These are phyloP conservation scores for Rhingia rostrata DNA, from an alignment of 2,888 invertebrate genomes.

Conservation along the genomic window DNA sequence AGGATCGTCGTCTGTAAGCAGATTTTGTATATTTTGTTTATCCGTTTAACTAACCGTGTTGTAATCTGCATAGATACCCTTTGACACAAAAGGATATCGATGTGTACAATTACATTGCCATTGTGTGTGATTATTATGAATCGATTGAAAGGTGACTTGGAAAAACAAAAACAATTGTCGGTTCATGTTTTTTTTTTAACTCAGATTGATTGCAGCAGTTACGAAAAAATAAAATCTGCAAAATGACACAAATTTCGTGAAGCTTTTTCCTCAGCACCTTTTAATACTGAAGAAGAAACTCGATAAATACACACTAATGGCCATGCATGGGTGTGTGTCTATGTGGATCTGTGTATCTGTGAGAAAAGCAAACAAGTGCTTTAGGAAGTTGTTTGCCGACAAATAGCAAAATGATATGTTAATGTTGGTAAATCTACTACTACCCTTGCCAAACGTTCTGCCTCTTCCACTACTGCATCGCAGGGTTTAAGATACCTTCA, in stretches of 20 bases:
- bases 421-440: slow-evolving; percentile 73
- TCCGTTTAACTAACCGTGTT: slow-evolving; percentile 68
- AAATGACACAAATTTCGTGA: slow-evolving; percentile 1
- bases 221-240: no score
- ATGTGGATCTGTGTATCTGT: slow-evolving; percentile 21
- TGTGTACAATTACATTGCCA: not conserved
- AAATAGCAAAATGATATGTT: slow-evolving; percentile 74
- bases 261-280: slow-evolving; percentile 35
- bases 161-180: not conserved
- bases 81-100: slow-evolving; percentile 26
- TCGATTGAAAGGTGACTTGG: slow-evolving; percentile 27
- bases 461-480: not conserved
- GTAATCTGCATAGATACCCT: slow-evolving; percentile 59
- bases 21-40: slow-evolving; percentile 58
- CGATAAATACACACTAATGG: slow-evolving; percentile 57
- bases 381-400: slow-evolving; percentile 74
- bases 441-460: slow-evolving; percentile 30
- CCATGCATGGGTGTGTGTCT: not conserved
- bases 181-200: no score
- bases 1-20: slow-evolving; percentile 44
- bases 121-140: slow-evolving; percentile 28
- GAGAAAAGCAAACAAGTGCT: slow-evolving; percentile 74
- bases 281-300: slow-evolving; percentile 43
- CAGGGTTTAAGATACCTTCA: slow-evolving; percentile 30
- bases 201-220: no score